Percentiles rank a stretch among this genome's conserved stretches.
These are phyloP conservation scores for Litoditis marina DNA, from an alignment of 2,888 invertebrate genomes.

Conservation along the genomic window DNA sequence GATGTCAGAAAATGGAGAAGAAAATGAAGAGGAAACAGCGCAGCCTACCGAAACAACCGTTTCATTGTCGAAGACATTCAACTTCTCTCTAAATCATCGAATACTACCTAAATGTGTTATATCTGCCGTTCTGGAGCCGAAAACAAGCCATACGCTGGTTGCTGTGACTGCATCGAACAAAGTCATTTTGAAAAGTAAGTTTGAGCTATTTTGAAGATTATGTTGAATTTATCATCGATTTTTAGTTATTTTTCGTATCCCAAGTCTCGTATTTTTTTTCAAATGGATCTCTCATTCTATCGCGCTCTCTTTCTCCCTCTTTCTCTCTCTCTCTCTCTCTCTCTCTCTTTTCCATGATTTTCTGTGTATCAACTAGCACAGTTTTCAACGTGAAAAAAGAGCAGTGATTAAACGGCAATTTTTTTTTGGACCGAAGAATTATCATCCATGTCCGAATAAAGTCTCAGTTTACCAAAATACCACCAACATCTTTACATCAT, in stretches of 20 bases:
- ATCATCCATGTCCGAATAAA: no score
- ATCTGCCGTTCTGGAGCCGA: background rate
- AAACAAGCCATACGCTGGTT: background rate
- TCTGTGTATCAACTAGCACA: no score
- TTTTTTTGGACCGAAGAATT: no score
- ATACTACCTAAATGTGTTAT: background rate
- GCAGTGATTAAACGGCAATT: no score
- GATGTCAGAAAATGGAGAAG: background rate
- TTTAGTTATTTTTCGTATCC: no score
- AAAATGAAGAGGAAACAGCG: background rate
- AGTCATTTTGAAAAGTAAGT: background rate
- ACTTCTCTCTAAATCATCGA: constrained; percentile 6
- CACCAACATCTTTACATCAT: background rate
- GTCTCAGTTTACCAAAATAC: no score
- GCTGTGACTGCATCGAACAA: background rate
- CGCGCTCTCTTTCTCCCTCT: no score
- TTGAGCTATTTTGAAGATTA: background rate
- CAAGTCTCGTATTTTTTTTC: no score
- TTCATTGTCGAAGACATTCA: background rate
- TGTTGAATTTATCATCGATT: background rate
- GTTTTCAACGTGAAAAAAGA: no score
- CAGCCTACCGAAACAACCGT: background rate
- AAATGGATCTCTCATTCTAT: no score
- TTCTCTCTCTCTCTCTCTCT: no score
- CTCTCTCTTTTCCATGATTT: no score